phyloP scores from a whole-genome alignment of 2,113 vertebrate species.

The Bos indicus region DNA sequence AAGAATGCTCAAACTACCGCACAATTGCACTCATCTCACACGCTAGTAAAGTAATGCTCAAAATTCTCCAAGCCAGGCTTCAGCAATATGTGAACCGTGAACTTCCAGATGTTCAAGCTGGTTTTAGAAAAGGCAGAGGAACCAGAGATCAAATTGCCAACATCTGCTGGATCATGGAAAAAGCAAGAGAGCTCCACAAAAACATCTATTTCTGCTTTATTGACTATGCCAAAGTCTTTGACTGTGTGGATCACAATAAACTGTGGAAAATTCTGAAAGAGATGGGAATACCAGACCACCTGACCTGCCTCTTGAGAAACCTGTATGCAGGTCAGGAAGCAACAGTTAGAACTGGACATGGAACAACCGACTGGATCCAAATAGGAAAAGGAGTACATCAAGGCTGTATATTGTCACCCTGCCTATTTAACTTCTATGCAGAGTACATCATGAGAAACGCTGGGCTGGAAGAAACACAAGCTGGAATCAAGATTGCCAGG shows the following conservation, averaged over 20 bases:
- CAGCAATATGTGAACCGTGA: neutral
- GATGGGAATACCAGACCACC: neutral
- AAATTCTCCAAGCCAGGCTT: neutral
- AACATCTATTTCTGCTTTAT: neutral
- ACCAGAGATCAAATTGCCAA: neutral
- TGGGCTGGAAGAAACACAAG: too few relatives aligned
- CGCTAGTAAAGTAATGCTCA: neutral
- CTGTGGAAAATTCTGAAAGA: neutral
- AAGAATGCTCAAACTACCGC: neutral
- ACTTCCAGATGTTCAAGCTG: neutral
- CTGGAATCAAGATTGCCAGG: too few relatives aligned
- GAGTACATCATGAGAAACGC: too few relatives aligned
- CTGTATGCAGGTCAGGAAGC: neutral
- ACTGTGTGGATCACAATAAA: neutral
- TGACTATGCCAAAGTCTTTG: neutral
- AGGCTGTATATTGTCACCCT: neutral
- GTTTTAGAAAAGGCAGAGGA: neutral
- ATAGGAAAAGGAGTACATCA: neutral
- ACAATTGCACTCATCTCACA: neutral
- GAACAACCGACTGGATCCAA: neutral
- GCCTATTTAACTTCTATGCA: too few relatives aligned
- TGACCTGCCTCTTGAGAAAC: neutral
- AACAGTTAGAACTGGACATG: neutral
- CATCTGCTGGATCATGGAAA: neutral
- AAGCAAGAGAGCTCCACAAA: neutral